Percentiles rank a stretch among this genome's conserved stretches.
Evolutionary conservation across 2,888 invertebrate species (phyloP).

Genomic region (Lacanobia oleracea): DNA sequence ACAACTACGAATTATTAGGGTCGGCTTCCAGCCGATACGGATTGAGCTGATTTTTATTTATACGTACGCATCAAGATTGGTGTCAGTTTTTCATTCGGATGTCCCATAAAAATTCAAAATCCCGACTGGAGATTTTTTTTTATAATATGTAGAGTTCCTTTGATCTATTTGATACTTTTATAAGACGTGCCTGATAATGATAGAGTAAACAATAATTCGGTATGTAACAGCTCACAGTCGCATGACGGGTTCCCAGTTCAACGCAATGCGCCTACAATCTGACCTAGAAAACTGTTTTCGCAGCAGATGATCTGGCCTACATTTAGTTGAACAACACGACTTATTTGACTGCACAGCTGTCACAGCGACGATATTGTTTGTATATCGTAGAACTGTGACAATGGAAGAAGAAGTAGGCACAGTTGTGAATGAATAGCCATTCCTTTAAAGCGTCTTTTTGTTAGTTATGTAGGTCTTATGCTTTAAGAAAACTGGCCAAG

Average conservation of each 20-base stretch:
- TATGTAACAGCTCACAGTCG: background rate
- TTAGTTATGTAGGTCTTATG: background rate
- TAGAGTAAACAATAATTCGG: background rate
- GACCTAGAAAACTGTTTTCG: constrained; percentile 57
- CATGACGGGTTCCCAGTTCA: constrained; percentile 21
- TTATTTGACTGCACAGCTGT: constrained; percentile 51
- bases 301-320: constrained; percentile 56
- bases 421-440: constrained; percentile 12
- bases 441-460: background rate
- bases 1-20: no score
- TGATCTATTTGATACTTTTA: no score
- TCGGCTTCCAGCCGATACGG: no score
- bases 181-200: background rate
- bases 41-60: no score
- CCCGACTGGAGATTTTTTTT: no score
- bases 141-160: no score
- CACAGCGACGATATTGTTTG: constrained; percentile 31
- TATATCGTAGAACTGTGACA: constrained; percentile 6
- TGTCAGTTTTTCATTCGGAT: no score
- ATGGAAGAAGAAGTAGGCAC: background rate
- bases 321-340: constrained; percentile 50
- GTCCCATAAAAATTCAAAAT: no score
- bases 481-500: background rate
- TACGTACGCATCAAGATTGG: no score
- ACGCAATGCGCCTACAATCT: constrained; percentile 48